These are phyloP conservation scores for Cliona cf. orientalis DNA, from an alignment of 37 sponge, comb jelly and placozoan species.

Conservation along the genomic window DNA sequence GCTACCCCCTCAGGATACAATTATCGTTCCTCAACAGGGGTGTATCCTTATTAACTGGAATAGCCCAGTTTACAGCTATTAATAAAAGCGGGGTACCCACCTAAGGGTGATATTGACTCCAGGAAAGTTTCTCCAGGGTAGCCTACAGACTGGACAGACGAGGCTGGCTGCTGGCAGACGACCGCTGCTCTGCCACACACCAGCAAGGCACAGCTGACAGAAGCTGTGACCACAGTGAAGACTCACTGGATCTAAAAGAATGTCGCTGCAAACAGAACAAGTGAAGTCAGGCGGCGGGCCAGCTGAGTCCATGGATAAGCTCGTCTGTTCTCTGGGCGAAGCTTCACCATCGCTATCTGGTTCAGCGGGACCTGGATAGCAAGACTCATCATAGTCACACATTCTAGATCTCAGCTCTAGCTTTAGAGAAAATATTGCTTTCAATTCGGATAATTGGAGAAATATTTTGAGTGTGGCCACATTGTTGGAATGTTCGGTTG, in stretches of 20 bases:
- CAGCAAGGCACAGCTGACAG: slow-evolving; percentile 77
- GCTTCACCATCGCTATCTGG: neutral
- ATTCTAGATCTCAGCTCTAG: neutral
- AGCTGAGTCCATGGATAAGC: neutral
- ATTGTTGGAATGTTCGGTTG: neutral
- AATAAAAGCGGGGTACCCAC: slow-evolving; percentile 33
- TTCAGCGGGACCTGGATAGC: slow-evolving; percentile 38
- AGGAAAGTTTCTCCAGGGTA: slow-evolving; percentile 63
- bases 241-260: slow-evolving; percentile 62
- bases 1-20: too few species aligned
- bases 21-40: too few species aligned
- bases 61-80: neutral
- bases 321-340: neutral
- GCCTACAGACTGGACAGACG: slow-evolving; percentile 70
- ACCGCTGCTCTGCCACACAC: slow-evolving; percentile 45
- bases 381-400: slow-evolving; percentile 17
- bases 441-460: slow-evolving; percentile 6
- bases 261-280: slow-evolving; percentile 57
- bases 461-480: neutral
- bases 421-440: neutral
- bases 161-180: neutral
- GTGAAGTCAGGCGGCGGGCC: slow-evolving; percentile 10
- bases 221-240: slow-evolving; percentile 83
- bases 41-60: too few species aligned
- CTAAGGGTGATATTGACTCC: slow-evolving; percentile 69